Conservation (phyloP, 2,888 invertebrate species). For the Nymphalis polychloros region DNA sequence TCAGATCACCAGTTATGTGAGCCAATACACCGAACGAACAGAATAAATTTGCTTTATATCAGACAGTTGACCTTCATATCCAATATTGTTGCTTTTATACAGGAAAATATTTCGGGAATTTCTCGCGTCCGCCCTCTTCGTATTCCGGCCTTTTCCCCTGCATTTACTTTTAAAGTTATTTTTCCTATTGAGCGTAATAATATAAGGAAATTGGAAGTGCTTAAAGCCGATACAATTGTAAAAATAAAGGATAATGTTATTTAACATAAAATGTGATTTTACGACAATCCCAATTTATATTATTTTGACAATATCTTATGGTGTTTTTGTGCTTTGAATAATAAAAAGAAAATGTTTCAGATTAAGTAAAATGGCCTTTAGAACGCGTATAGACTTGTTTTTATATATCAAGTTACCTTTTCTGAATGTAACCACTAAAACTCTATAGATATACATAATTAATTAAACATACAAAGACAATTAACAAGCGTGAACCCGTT, state of each 20-base stretch:
- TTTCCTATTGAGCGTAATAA: slow-evolving; percentile 54
- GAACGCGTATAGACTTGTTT: too few relatives aligned
- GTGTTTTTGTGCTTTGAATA: slow-evolving; percentile 5
- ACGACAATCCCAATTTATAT: slow-evolving; percentile 7
- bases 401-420: too few relatives aligned
- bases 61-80: slow-evolving; percentile 77
- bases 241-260: slow-evolving; percentile 25
- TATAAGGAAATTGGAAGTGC: slow-evolving; percentile 57
- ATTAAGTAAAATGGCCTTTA: too few relatives aligned
- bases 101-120: slow-evolving; percentile 68
- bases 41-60: slow-evolving; percentile 80
- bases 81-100: slow-evolving; percentile 74
- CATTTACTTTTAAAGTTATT: slow-evolving; percentile 59
- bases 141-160: slow-evolving; percentile 49
- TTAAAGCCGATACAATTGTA: slow-evolving; percentile 46
- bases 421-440: too few relatives aligned
- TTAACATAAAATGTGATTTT: slow-evolving; percentile 15
- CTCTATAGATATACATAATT: too few relatives aligned
- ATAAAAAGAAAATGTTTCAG: background rate
- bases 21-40: slow-evolving; percentile 77
- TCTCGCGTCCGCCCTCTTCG: slow-evolving; percentile 54
- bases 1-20: slow-evolving; percentile 77
- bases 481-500: too few relatives aligned
- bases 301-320: slow-evolving; percentile 1
- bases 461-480: too few relatives aligned